A percentile compares a stretch with the other conserved stretches of the same genome.
These are phyloP conservation scores for Chrysotoxum bicinctum DNA, from an alignment of 2,888 invertebrate genomes.

Conservation along the genomic window DNA sequence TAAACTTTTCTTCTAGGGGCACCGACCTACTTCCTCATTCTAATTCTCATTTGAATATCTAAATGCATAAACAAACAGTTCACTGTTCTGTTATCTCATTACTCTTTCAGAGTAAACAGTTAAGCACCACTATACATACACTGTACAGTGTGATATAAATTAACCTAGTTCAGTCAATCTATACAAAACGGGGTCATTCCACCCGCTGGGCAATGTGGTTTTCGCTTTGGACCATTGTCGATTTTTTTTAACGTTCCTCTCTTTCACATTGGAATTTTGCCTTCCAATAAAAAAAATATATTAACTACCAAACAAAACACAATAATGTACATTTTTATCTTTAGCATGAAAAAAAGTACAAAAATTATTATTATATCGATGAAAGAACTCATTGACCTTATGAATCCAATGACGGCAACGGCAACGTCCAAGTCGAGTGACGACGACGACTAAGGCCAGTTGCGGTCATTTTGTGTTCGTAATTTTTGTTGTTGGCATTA, in stretches of 20 bases:
- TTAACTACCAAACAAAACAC: constrained; percentile 47
- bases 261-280: constrained; percentile 32
- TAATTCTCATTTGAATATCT: constrained; percentile 49
- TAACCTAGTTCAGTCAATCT: constrained; percentile 68
- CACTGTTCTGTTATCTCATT: constrained; percentile 46
- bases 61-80: constrained; percentile 46
- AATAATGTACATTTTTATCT: constrained; percentile 70
- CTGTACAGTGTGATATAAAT: constrained; percentile 50
- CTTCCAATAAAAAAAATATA: constrained; percentile 16
- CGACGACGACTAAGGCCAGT: constrained; percentile 27
- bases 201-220: constrained; percentile 67
- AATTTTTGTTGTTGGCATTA: neutral
- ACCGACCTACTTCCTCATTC: constrained; percentile 53
- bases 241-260: constrained; percentile 17
- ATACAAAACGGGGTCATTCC: constrained; percentile 64
- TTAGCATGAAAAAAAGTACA: constrained; percentile 28
- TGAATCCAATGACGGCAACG: constrained; percentile 61
- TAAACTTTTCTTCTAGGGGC: constrained; percentile 3
- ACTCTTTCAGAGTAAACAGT: constrained; percentile 30
- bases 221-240: constrained; percentile 42
- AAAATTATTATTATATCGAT: constrained; percentile 58
- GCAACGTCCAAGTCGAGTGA: constrained; percentile 20
- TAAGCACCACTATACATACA: constrained; percentile 16
- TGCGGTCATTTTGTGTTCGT: constrained; percentile 10
- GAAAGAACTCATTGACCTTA: constrained; percentile 71